Evolutionary conservation across 2,797 vertebrate genomes (phyloP), one percentile per base, ranked within the genome.

Genomic region (Decapterus maruadsi): DNA sequence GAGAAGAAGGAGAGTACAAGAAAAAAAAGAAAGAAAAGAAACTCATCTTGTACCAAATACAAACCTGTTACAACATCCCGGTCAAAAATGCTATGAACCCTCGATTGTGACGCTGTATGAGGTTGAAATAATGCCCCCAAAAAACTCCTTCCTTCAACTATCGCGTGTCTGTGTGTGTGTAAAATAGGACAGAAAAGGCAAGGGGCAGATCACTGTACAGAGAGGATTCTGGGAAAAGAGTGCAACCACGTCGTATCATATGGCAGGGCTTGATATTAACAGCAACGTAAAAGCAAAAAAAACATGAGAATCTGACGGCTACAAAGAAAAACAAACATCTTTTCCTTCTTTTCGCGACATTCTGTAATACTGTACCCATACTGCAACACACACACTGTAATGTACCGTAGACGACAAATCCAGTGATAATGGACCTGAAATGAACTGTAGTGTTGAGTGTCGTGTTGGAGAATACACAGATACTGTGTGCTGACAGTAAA

Each of bases 401-500:
- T 50, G 20, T 57, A 34, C 78, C 61, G 72, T 61, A 48, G 60
- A 84, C 82, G 68, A 75, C 36, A 70, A 34, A 57, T 81, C 81
- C 76, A 74, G 43, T 38, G 36, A 63, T 42, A 60, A 58, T 42
- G 58, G 75, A 80, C 67, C 20, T 20, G 50, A 67, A 74, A 50
- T 13, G 1, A 66, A 84, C 59, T 57, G 43, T 69, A 77, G 43
- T 34, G 31, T 26, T 34, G 31, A 34, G 31, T 34, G 6, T 34
- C 31, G 69, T 81, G 77, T 78, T 84, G 17, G 58, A 75, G 55
- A 83, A 75, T 81, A 84, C 86, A 89, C 87, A 91, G 86, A 86
- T 85, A 81, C 90, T 88, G 90, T 91, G 86, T 83, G 79, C 75
- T n/a, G 81, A 84, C 87, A 61, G 77, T 72, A 68, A 40, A 26